phyloP scores from a whole-genome alignment of 2,888 invertebrate species.

The Drosophila buzzatii region DNA sequence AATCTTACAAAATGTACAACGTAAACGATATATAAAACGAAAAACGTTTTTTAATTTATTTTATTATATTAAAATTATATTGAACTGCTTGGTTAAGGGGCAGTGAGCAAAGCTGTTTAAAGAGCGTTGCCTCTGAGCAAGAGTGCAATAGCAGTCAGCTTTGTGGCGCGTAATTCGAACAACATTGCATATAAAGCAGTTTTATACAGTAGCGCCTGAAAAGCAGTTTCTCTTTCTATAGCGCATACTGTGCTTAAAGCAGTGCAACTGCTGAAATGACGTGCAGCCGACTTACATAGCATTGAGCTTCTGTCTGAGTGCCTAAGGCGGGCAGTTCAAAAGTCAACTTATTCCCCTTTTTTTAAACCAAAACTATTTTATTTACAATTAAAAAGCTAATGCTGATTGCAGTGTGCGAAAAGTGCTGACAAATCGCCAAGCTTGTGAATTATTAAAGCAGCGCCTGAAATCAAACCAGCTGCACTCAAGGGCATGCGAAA shows the following conservation, averaged over 20 bases:
- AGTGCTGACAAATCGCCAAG: background rate
- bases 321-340: conserved; percentile 10
- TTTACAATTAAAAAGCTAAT: background rate
- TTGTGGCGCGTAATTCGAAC: background rate
- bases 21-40: conserved; percentile 6
- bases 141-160: background rate
- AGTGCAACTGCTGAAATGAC: background rate
- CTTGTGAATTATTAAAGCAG: conserved; percentile 52
- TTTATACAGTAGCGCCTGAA: no score
- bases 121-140: background rate
- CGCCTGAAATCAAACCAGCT: conserved; percentile 56
- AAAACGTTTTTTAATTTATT: background rate
- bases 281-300: background rate
- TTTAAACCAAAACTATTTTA: background rate
- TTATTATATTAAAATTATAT: background rate
- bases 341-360: background rate
- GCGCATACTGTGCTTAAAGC: background rate
- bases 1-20: conserved; percentile 55
- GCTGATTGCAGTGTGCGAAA: background rate
- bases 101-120: background rate
- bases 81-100: conserved; percentile 33
- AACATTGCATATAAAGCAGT: background rate
- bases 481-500: conserved; percentile 59
- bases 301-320: background rate
- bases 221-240: background rate